Conservation (phyloP, 2,113 vertebrate species). For the Vombatus ursinus region DNA sequence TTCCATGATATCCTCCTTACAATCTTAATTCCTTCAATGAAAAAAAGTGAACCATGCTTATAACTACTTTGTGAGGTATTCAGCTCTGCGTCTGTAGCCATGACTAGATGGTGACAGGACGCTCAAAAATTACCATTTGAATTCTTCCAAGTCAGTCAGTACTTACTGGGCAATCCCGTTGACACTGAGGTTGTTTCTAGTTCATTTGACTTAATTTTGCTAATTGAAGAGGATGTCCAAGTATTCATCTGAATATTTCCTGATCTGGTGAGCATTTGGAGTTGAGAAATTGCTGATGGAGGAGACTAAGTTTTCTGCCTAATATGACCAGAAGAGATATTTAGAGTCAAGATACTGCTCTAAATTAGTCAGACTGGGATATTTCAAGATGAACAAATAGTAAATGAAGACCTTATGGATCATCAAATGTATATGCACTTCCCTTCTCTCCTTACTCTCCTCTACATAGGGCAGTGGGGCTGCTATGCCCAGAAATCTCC, state of each 20-base stretch:
- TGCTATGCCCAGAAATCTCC: background rate
- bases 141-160: constrained; percentile 52
- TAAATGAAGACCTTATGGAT: background rate
- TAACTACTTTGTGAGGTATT: constrained; percentile 73
- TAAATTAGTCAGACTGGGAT: background rate
- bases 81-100: constrained; percentile 76
- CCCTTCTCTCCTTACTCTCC: background rate
- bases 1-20: constrained; percentile 37
- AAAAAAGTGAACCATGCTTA: constrained; percentile 71
- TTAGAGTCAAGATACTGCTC: background rate
- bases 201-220: background rate
- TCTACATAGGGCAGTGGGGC: background rate
- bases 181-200: background rate
- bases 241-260: background rate
- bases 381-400: background rate
- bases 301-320: background rate
- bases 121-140: constrained; percentile 67
- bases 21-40: too few relatives aligned
- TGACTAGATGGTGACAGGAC: constrained; percentile 67
- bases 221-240: background rate
- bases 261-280: background rate
- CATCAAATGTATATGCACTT: background rate
- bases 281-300: background rate
- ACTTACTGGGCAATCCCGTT: constrained; percentile 37
- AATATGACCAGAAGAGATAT: background rate